These are phyloP conservation scores for Apocrypta bakeri DNA, from an alignment of 1,140 invertebrate species.

Conservation along the genomic window DNA sequence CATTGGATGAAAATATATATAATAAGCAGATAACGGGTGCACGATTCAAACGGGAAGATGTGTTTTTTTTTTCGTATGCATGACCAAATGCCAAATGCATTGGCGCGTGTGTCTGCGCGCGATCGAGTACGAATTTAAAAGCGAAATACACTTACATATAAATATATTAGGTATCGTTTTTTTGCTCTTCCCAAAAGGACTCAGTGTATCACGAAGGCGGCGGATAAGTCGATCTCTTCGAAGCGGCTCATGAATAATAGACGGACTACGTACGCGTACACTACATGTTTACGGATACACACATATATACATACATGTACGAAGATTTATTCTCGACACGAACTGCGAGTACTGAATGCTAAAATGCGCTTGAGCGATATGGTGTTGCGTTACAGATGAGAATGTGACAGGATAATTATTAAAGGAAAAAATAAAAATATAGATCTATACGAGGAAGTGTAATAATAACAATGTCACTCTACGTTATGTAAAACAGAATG, in stretches of 20 bases:
- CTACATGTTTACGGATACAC: background rate
- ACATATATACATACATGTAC: background rate
- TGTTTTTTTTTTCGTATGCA: background rate
- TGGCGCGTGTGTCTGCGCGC: too few species aligned
- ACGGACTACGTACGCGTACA: background rate
- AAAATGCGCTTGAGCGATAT: background rate
- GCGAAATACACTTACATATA: background rate
- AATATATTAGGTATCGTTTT: slow-evolving; percentile 3
- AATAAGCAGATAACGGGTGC: background rate
- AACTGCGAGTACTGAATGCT: background rate
- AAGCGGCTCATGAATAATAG: background rate
- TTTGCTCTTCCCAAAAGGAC: background rate
- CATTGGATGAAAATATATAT: background rate
- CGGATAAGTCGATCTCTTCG: background rate
- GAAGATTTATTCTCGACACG: background rate
- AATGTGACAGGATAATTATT: background rate
- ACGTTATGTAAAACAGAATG: background rate
- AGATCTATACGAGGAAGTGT: background rate
- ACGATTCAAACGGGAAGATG: background rate
- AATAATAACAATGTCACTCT: background rate
- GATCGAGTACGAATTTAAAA: background rate
- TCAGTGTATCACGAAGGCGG: background rate
- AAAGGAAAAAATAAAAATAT: background rate
- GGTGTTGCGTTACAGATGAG: background rate
- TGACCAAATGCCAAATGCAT: background rate